Evolutionary conservation across 2,888 invertebrate species (phyloP).

Genomic region (Synanthedon formicaeformis): DNA sequence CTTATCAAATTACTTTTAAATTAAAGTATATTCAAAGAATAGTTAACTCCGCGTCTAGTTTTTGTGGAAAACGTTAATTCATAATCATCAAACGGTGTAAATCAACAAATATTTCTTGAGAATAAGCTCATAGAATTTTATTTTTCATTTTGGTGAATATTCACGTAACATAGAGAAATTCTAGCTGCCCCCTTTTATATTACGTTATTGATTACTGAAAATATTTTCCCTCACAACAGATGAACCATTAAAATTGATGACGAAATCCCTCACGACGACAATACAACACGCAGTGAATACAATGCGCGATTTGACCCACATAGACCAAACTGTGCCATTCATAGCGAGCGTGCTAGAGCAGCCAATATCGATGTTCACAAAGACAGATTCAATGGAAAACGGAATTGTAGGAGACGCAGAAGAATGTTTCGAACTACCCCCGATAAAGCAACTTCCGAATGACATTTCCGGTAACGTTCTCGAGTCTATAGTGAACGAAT

Average conservation of each 20-base stretch:
- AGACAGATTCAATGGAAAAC: conserved; percentile 37
- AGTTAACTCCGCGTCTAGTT: no score
- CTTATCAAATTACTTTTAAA: no score
- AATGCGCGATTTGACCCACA: conserved; percentile 44
- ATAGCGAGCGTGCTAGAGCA: conserved; percentile 53
- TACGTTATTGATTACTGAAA: neutral
- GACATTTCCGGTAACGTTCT: conserved; percentile 55
- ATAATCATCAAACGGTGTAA: no score
- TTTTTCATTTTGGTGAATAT: no score
- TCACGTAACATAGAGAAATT: no score
- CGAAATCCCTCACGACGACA: conserved; percentile 52
- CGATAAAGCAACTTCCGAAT: conserved; percentile 64
- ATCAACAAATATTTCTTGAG: no score
- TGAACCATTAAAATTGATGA: conserved; percentile 46
- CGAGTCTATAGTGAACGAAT: conserved; percentile 56
- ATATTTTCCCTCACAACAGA: conserved; percentile 23
- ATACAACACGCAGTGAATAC: conserved; percentile 59
- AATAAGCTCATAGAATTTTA: no score
- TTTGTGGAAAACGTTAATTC: no score
- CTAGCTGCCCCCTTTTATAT: no score
- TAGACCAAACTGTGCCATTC: conserved; percentile 51
- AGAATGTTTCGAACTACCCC: conserved; percentile 80
- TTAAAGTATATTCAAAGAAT: no score
- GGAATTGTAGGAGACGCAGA: conserved; percentile 72
- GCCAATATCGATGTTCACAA: conserved; percentile 44